Percentiles rank a stretch among this genome's conserved stretches.
These are phyloP conservation scores for Tipula vernalis DNA, from an alignment of 2,888 invertebrate genomes.

Conservation along the genomic window DNA sequence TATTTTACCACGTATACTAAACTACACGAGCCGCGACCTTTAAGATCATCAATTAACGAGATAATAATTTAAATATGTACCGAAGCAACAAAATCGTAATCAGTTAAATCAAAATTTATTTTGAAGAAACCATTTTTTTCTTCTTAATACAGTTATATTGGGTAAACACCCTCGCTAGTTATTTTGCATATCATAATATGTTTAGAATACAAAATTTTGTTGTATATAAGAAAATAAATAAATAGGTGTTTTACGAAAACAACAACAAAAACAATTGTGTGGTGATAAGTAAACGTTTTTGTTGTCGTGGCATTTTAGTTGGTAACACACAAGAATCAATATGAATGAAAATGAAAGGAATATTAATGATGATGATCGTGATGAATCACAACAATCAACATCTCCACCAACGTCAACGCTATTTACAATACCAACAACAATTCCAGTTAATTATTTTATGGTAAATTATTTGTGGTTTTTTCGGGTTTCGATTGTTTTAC, in stretches of 20 bases:
- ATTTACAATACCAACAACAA: not conserved
- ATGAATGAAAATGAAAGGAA: not conserved
- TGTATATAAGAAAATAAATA: not conserved
- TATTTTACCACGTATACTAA: not conserved
- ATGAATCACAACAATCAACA: not conserved
- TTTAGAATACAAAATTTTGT: not conserved
- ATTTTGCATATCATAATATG: not conserved
- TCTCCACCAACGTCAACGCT: not conserved
- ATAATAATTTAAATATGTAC: too few species aligned
- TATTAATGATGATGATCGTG: not conserved
- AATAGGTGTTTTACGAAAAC: not conserved
- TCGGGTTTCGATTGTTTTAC: not conserved
- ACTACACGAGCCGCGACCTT: not conserved
- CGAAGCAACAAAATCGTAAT: too few species aligned
- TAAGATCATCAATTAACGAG: not conserved
- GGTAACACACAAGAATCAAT: not conserved
- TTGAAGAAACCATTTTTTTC: not conserved
- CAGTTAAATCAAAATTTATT: too few species aligned
- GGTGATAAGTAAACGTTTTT: not conserved
- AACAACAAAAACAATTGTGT: not conserved
- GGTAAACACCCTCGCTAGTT: not conserved
- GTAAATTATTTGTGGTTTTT: not conserved
- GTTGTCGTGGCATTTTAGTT: not conserved
- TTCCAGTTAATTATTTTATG: not conserved
- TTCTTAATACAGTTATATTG: not conserved